Percentiles rank a stretch among this genome's conserved stretches.
phyloP scores from a whole-genome alignment of 2,888 invertebrate species.

The Agrenia bidenticulata region DNA sequence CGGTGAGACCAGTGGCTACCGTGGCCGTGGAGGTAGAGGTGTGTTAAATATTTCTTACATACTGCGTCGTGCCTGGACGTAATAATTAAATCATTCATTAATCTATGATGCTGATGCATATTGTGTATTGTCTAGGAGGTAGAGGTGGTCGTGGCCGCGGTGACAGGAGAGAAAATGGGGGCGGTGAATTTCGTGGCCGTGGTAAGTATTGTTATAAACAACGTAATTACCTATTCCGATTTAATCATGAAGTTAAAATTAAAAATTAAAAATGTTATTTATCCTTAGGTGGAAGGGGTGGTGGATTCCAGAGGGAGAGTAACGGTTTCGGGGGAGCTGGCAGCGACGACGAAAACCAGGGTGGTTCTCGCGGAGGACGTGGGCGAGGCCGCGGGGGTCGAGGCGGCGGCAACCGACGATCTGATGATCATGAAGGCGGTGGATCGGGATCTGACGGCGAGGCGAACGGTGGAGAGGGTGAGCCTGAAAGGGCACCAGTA shows the following conservation, averaged over 20 bases:
- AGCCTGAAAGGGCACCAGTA: conserved; percentile 60
- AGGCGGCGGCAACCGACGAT: conserved; percentile 18
- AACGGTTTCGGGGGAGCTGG: not conserved
- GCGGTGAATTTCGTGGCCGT: not conserved
- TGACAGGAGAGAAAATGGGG: not conserved
- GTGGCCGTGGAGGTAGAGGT: conserved; percentile 12
- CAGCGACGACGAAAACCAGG: conserved; percentile 2
- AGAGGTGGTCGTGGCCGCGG: conserved; percentile 11
- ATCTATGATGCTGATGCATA: not conserved
- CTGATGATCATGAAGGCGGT: conserved; percentile 21
- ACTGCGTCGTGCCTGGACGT: not conserved
- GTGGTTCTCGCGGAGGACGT: conserved; percentile 16
- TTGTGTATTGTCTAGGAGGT: conserved; percentile 17
- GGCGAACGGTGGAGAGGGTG: conserved; percentile 23
- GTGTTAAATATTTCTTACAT: too few relatives aligned
- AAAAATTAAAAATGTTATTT: too few relatives aligned
- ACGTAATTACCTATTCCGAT: too few relatives aligned
- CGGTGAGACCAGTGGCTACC: not conserved
- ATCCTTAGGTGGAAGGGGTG: too few relatives aligned
- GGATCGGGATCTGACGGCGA: conserved; percentile 14
- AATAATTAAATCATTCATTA: not conserved
- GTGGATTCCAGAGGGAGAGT: not conserved
- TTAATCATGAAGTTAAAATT: too few relatives aligned
- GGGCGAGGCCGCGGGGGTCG: conserved; percentile 18
- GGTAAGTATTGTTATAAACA: not conserved